phyloP scores from a whole-genome alignment of 1,140 invertebrate species.

The Trachymyrmex septentrionalis region DNA sequence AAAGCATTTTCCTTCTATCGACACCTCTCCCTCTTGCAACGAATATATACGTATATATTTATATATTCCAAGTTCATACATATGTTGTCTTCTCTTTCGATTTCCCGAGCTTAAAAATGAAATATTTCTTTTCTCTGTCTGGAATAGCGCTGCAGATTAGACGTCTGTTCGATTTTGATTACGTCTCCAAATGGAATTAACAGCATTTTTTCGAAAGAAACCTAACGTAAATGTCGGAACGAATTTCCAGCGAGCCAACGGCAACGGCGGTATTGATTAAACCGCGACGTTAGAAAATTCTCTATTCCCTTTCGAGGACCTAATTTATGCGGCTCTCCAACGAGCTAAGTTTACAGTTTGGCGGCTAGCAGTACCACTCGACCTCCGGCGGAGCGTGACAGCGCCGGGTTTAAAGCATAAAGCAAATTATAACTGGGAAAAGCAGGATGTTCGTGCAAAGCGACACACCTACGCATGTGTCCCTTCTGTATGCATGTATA shows the following conservation, averaged over 20 bases:
- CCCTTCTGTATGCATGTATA: background rate
- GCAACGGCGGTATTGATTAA: slow-evolving; percentile 79
- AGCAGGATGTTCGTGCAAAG: slow-evolving; percentile 74
- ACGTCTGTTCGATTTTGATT: background rate
- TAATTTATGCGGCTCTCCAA: slow-evolving; percentile 81
- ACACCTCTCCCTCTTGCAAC: slow-evolving; percentile 19
- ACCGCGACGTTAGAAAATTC: slow-evolving; percentile 69
- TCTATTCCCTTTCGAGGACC: slow-evolving; percentile 72
- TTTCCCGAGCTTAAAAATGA: background rate
- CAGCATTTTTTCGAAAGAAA: background rate
- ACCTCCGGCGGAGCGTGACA: slow-evolving; percentile 81
- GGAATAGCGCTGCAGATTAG: background rate
- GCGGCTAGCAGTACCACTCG: slow-evolving; percentile 85
- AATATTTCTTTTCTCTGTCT: background rate
- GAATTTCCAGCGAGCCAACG: background rate
- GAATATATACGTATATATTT: background rate
- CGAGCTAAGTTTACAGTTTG: slow-evolving; percentile 79
- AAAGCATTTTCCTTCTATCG: slow-evolving; percentile 38
- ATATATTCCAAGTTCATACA: background rate
- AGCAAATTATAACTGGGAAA: slow-evolving; percentile 75
- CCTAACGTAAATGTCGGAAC: background rate
- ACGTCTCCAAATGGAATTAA: background rate
- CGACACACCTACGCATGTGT: slow-evolving; percentile 40
- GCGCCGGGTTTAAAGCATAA: slow-evolving; percentile 74
- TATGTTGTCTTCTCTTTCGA: background rate